Percentiles rank a stretch among this genome's conserved stretches.
Evolutionary conservation across 2,888 invertebrate species (phyloP).

Genomic region (Diplolepis rosae): DNA sequence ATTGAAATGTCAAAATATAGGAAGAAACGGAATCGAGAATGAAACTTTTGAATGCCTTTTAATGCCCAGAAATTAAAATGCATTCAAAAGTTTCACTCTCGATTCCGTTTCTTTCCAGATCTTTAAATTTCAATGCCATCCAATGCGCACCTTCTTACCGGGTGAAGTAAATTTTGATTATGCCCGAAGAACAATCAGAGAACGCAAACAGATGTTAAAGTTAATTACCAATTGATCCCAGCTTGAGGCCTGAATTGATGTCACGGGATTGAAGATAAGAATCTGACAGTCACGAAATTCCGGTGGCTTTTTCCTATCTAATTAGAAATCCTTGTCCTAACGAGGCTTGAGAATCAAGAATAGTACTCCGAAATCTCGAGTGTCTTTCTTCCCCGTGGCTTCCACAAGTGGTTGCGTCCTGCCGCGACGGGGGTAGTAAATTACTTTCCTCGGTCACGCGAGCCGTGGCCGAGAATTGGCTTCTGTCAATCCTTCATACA

Average conservation of each 20-base stretch:
- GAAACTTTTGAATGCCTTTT: too few relatives aligned
- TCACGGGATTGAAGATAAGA: slow-evolving; percentile 20
- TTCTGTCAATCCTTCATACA: slow-evolving; percentile 13
- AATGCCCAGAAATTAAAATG: too few relatives aligned
- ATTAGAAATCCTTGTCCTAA: slow-evolving; percentile 14
- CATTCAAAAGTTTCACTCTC: too few relatives aligned
- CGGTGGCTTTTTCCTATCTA: slow-evolving; percentile 8
- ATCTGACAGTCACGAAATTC: slow-evolving; percentile 15
- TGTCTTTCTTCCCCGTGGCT: slow-evolving; percentile 41
- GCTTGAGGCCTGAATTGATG: background rate
- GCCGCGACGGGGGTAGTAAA: slow-evolving; percentile 36
- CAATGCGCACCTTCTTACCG: too few relatives aligned
- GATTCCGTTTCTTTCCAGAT: too few relatives aligned
- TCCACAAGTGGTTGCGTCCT: slow-evolving; percentile 71
- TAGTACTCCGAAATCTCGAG: background rate
- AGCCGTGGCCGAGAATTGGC: slow-evolving; percentile 12
- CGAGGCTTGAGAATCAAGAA: background rate
- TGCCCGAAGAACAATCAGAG: too few relatives aligned
- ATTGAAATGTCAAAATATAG: too few relatives aligned
- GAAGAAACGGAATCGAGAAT: too few relatives aligned
- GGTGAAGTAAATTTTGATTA: background rate
- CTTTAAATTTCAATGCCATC: too few relatives aligned
- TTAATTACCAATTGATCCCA: slow-evolving; percentile 26
- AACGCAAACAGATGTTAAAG: background rate
- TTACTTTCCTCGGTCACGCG: slow-evolving; percentile 32